Base-by-base conservation (phyloP, 2,797 vertebrate genomes). In the Melanogrammus aeglefinus region DNA sequence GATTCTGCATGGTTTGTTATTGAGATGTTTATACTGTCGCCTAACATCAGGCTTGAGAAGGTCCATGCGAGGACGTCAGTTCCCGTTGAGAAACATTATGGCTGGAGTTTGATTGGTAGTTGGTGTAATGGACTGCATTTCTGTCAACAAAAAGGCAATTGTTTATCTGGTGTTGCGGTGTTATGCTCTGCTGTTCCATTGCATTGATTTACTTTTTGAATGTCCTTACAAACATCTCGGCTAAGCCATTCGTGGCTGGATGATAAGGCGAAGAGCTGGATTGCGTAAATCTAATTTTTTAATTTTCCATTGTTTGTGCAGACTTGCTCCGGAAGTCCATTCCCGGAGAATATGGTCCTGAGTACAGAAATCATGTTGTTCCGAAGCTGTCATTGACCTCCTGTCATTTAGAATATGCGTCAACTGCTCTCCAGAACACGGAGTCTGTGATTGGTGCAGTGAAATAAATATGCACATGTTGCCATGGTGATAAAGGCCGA, bases 301-400 rank as follows among this genome's bases (percentile, higher is more conserved):
- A 27, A 31, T 31, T 31, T 31, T 69, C 66, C 66, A 13, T 77
- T 80, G 35, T 80, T 41, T 29, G 39, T 75, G 14, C 9, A 14
- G 14, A 80, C 41, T 24, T 77, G 47, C 36, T 80, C 47, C 29
- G 79, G 75, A 29, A 74, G n/a, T 16, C 75, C 75, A 63, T n/a
- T 74, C 13, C 27, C 36, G 35, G 57, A 10, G 5, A 81, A 74
- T 7, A 74, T 44, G 29, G 57, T 6, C 27, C 33, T 44, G 4
- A 76, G 57, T 24, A 47, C 24, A 3, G 10, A 13, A 9, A 78
- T 21, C n/a, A 77, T 77, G 35, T 77, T 69, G 14, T 14, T 44
- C 1, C 4, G 6, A 18, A 24, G 72, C 10, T 14, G 76, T 77
- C 6, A 57, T 47, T 16, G 35, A 36, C 29, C 31, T 81, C 73